Percentiles rank a stretch among this genome's conserved stretches.
These are phyloP conservation scores for Chrysocyon brachyurus DNA, from an alignment of 2,797 vertebrate genomes.

Conservation along the genomic window DNA sequence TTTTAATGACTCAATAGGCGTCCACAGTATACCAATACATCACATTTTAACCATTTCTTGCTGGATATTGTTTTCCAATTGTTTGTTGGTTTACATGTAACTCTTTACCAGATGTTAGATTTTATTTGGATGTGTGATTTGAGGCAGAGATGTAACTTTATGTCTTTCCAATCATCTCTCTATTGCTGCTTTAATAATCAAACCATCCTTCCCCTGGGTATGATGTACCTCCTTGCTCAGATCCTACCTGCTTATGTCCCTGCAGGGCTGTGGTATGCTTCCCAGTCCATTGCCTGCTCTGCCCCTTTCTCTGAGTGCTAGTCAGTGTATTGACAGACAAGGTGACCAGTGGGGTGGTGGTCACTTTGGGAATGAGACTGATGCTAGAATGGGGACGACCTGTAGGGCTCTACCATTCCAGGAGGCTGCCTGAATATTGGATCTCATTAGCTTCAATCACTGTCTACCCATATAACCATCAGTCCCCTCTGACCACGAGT, in stretches of 20 bases:
- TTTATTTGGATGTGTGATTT: not conserved
- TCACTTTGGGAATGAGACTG: not conserved
- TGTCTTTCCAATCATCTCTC: not conserved
- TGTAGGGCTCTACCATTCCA: not conserved
- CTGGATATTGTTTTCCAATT: not conserved
- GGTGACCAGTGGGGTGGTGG: rapidly evolving
- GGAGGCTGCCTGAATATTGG: not conserved
- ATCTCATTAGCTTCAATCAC: not conserved
- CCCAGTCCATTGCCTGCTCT: not conserved
- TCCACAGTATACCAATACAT: not conserved
- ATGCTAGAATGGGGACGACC: rapidly evolving
- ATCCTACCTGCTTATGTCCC: not conserved
- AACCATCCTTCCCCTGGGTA: rapidly evolving
- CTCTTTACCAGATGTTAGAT: not conserved
- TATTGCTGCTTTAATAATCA: not conserved
- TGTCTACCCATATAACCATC: rapidly evolving
- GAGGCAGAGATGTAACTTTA: not conserved
- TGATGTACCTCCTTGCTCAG: not conserved
- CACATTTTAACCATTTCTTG: not conserved
- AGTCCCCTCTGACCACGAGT: not conserved
- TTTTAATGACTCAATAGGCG: not conserved
- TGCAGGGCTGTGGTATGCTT: not conserved
- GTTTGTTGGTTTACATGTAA: not conserved
- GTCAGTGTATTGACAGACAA: not conserved
- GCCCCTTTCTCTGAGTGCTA: not conserved